Base-by-base conservation (phyloP, 2,113 vertebrate species). In the Tor tambroides region DNA sequence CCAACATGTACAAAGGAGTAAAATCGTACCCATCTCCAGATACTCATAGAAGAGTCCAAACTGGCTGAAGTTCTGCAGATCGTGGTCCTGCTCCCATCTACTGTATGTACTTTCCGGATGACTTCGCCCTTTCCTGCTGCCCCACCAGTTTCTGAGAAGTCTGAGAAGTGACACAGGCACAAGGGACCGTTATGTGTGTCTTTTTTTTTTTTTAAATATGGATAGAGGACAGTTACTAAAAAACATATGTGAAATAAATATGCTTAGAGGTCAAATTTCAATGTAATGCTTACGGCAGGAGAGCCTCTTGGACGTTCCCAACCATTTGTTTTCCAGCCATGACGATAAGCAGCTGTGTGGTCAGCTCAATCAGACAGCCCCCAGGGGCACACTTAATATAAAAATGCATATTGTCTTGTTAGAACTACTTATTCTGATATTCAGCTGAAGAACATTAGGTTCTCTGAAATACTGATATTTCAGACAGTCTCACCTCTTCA, bases 31-130 rank as follows among this genome's bases (percentile, higher is more conserved):
- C 97, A 99, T 99, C 94, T 99, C 98, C 87, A 99, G 94, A 90
- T 99, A 99, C 89, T 99, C 98, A 46, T 98, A 98, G 94, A 99
- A 99, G 46, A 99, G 93, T 19, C 96, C 97, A 84, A 98, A 93
- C 80, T 95, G 90, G 88, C 94, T 96, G 91, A 99, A 98, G 86
- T 79, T 93, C 93, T 96, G 96, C 86, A 99, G 94, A 89, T 97
- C 96, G 46, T 97, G 91, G 90, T 99, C 98, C 89, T 99, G 97
- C 87, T 99, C 98, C 97, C 98, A 99, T 87, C 98, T 96, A 91
- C 96, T 97, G 76, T 96, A 97, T 0, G 97, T 91, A 80, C 94
- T 96, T 85, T 98, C 96, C 0, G 96, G 96, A 88, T 96, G 94
- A 79, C 93, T 96, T 19, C 96, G 94, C 6, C 95, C 94, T 92